Evolutionary conservation across 2,113 vertebrate genomes (phyloP), one percentile per base, ranked within the genome.

Genomic region (Oryzias woworae): DNA sequence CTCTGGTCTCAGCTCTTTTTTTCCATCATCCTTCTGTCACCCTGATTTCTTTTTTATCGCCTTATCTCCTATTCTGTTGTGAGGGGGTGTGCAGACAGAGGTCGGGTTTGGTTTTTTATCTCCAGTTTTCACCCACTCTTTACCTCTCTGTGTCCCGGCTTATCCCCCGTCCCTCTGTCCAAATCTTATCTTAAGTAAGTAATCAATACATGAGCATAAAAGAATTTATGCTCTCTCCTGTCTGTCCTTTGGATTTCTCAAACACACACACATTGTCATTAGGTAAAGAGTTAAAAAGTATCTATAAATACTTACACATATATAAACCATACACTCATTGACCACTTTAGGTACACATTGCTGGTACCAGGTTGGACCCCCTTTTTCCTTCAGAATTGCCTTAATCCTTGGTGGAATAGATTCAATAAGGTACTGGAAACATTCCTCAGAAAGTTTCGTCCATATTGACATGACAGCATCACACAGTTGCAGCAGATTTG

Each of bases 251-350:
- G 4, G 15, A 31, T 17, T 47, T 12, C 18, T 22, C 60, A 47
- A 17, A 49, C 49, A 61, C 51, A 51, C 5, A 46, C 28, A 57
- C 3, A 36, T 7, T 51, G 28, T 75, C 70, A 77, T 84, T 75
- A 61, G 58, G 71, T 66, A 72, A 82, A 77, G 65, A 62, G 51
- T 54, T 43, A 28, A 55, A 58, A 53, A 18, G 45, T 56, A 31
- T 65, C 82, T 73, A 59, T 64, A 64, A 84, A 86, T 79, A 83
- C 26, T 61, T 65, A 63, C 66, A 59, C 84, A 81, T 77, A 53
- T 71, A 53, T 75, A 75, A 84, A 80, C 31, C 1, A 31, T 7
- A 31, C 10, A 36, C 7, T 2, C 1, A 36, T 10, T 36, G 36
- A 2, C 10, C 36, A 36, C 3, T 36, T 36, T 28, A 5, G 26